Evolutionary conservation across 2,797 vertebrate genomes (phyloP).

Genomic region (Galagoides demidoff): DNA sequence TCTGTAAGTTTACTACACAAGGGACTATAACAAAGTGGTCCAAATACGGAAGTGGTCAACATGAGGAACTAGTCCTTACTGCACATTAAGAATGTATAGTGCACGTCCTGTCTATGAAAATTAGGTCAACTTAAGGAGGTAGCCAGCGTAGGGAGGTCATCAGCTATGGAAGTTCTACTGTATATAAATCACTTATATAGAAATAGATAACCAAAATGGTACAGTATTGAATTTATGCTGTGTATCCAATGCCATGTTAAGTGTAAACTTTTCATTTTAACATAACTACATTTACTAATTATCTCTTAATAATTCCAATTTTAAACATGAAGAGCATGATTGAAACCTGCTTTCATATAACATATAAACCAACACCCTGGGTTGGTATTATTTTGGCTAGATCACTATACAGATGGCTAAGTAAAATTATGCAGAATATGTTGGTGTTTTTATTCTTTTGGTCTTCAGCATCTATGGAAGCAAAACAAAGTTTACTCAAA

Average conservation of each 20-base stretch:
- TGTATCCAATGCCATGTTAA: neutral
- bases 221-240: neutral
- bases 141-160: no score
- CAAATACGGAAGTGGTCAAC: no score
- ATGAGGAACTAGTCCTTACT: no score
- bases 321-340: constrained; percentile 39
- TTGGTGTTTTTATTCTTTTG: neutral
- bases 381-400: neutral
- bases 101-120: no score
- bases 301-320: constrained; percentile 73
- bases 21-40: no score
- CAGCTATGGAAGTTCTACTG: no score
- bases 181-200: neutral
- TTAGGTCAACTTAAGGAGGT: no score
- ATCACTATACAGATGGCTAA: constrained; percentile 19
- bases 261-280: constrained; percentile 55
- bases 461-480: neutral
- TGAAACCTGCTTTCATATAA: neutral
- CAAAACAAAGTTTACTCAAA: neutral
- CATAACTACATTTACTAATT: constrained; percentile 45
- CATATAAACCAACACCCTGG: neutral
- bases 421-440: neutral
- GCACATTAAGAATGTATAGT: no score
- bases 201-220: neutral
- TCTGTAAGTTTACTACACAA: no score